Evolutionary conservation across 2,888 invertebrate genomes (phyloP), one percentile per base, ranked within the genome.

Genomic region (Lordiphosa andalusiaca): DNA sequence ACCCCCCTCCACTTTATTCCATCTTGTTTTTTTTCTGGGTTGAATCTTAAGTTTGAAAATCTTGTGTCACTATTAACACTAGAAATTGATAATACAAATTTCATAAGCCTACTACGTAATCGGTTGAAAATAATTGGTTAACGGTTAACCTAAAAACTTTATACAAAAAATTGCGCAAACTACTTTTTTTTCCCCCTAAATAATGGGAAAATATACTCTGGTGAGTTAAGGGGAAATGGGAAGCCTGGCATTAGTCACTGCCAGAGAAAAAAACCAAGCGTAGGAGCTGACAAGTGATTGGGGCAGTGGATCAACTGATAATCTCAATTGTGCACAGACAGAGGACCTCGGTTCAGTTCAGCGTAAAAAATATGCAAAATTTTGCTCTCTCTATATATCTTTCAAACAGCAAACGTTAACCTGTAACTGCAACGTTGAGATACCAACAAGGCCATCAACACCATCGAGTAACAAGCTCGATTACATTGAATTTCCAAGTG

Each of bases 251-350:
- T 71, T 59, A 71, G 63, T 69, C 72, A 69, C 19, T 66, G 66
- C 37, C 71, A 71, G 54, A 13, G 7, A 33, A 33, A 33, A 6
- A 36, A 6, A 35, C 40, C 6, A 9, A 49, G 41, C 6, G 52
- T 38, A 19, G 37, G 36, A 23, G 25, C 49, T 73, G 78, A 84
- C 82, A 77, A 60, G 56, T 60, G 66, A 78, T 64, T 63, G 25
- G 63, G 47, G 49, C 63, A 60, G 55, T 44, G 61, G 54, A 53
- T 47, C 53, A 53, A 37, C 47, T 49, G 69, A 46, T 83, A 60
- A 80, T 67, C 73, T 76, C 71, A 75, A 73, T 53, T 71, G 80
- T 69, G 83, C 85, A 82, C 80, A 68, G 49, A 55, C 54, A 42
- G 49, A 44, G 51, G 48, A 48, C 37, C 39, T 44, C 9, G 19